Evolutionary conservation across 1,140 invertebrate genomes (phyloP).

Genomic region (Heterodera carotae): DNA sequence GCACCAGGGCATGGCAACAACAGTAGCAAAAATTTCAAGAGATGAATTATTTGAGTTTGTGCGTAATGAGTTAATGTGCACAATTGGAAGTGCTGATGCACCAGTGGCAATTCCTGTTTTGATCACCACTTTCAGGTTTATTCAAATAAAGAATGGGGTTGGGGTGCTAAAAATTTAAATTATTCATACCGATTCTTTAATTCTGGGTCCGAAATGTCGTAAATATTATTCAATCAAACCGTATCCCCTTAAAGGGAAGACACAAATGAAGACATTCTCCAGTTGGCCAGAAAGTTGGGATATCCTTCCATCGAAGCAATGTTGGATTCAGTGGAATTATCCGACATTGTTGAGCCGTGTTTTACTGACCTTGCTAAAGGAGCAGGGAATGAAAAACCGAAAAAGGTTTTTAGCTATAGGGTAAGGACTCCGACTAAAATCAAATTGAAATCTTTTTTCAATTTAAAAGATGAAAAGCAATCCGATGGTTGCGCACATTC

Average conservation of each 20-base stretch:
- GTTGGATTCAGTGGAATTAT: slow-evolving; percentile 28
- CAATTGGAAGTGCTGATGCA: slow-evolving; percentile 22
- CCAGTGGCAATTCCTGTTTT: slow-evolving; percentile 25
- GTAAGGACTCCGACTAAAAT: not conserved
- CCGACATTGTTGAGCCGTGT: slow-evolving; percentile 31
- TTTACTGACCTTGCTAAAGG: slow-evolving; percentile 28
- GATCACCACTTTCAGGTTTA: slow-evolving; percentile 21
- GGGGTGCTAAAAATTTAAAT: too few relatives aligned
- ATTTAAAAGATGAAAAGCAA: slow-evolving; percentile 7
- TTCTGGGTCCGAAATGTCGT: too few relatives aligned
- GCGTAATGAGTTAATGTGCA: slow-evolving; percentile 20
- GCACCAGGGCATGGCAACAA: not conserved
- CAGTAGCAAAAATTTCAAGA: slow-evolving; percentile 11
- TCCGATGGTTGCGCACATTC: slow-evolving; percentile 17
- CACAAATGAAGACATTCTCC: slow-evolving; percentile 20
- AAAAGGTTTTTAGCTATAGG: slow-evolving; percentile 29
- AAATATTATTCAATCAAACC: not conserved
- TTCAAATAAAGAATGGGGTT: too few relatives aligned
- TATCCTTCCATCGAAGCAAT: slow-evolving; percentile 31
- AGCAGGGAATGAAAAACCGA: slow-evolving; percentile 17
- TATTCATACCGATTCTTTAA: not conserved
- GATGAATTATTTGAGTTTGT: slow-evolving; percentile 11
- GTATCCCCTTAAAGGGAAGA: slow-evolving; percentile 21
- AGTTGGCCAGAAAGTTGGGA: slow-evolving; percentile 18
- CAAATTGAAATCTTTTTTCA: not conserved